Evolutionary conservation across 2,113 vertebrate genomes (phyloP).

Genomic region (Rhinolophus ferrumequinum): DNA sequence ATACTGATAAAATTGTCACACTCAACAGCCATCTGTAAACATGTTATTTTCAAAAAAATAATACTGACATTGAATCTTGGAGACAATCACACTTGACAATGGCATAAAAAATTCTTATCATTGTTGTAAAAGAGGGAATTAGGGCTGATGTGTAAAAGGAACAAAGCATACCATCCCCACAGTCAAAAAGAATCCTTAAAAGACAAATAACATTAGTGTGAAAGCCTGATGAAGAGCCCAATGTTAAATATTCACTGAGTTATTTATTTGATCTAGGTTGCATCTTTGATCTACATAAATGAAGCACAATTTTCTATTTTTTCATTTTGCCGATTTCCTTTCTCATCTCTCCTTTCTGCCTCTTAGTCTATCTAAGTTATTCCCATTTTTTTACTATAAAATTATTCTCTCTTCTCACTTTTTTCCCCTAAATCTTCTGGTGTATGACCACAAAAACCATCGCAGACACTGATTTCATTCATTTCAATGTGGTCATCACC

Average conservation of each 20-base stretch:
- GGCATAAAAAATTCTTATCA: slow-evolving; percentile 10
- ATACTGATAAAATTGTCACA: neutral
- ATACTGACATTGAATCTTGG: slow-evolving; percentile 21
- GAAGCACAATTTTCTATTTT: slow-evolving; percentile 7
- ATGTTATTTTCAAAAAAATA: slow-evolving; percentile 54
- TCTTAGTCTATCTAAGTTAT: slow-evolving; percentile 6
- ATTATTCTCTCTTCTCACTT: neutral
- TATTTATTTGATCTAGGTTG: neutral
- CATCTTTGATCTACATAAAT: slow-evolving; percentile 7
- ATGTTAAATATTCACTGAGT: slow-evolving; percentile 31
- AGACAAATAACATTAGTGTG: neutral
- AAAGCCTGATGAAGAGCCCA: neutral
- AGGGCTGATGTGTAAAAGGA: neutral
- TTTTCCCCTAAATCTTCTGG: neutral
- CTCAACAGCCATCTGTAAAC: slow-evolving; percentile 15
- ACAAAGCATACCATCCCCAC: neutral
- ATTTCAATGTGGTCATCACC: neutral
- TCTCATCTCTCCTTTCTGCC: slow-evolving; percentile 4
- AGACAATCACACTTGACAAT: slow-evolving; percentile 17
- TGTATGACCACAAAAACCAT: neutral
- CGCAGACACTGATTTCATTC: neutral
- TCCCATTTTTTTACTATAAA: neutral
- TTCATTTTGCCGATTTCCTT: slow-evolving; percentile 1
- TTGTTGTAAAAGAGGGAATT: slow-evolving; percentile 2
- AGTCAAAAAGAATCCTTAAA: neutral